phyloP scores from a whole-genome alignment of 2,113 vertebrate genomes.

The Tinamus guttatus region DNA sequence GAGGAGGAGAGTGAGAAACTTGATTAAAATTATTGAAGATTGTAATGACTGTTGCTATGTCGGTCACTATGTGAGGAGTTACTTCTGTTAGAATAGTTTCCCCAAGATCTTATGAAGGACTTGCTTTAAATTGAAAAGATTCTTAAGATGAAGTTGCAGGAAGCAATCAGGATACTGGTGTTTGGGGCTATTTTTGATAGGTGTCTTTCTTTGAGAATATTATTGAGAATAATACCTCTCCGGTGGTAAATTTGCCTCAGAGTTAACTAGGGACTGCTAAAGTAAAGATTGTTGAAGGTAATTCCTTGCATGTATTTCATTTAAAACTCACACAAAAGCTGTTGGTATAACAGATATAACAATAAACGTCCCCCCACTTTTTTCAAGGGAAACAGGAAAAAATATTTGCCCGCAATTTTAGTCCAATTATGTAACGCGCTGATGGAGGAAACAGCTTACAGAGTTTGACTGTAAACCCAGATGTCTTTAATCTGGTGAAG shows the following conservation, averaged over 20 bases:
- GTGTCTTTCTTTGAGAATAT: background rate
- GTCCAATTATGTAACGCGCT: conserved; percentile 29
- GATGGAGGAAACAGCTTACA: background rate
- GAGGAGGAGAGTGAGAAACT: background rate
- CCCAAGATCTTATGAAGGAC: no score
- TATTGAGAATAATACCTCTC: background rate
- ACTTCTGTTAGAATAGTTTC: background rate
- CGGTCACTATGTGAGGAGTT: background rate
- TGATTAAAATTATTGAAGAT: background rate
- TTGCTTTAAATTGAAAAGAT: background rate
- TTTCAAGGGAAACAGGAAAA: background rate
- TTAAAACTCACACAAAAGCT: background rate
- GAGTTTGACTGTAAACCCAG: conserved; percentile 38
- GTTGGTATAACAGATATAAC: background rate
- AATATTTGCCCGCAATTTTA: background rate
- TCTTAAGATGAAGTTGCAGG: fast-evolving
- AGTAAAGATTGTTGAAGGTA: background rate
- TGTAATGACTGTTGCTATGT: background rate
- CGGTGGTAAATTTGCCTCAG: background rate
- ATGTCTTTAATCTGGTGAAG: conserved; percentile 45
- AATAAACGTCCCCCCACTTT: background rate
- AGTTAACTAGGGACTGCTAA: background rate
- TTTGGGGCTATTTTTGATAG: background rate
- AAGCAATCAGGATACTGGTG: background rate
- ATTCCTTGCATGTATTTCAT: background rate